Conservation (phyloP, 2,888 invertebrate genomes). For the Rhamnusium bicolor region DNA sequence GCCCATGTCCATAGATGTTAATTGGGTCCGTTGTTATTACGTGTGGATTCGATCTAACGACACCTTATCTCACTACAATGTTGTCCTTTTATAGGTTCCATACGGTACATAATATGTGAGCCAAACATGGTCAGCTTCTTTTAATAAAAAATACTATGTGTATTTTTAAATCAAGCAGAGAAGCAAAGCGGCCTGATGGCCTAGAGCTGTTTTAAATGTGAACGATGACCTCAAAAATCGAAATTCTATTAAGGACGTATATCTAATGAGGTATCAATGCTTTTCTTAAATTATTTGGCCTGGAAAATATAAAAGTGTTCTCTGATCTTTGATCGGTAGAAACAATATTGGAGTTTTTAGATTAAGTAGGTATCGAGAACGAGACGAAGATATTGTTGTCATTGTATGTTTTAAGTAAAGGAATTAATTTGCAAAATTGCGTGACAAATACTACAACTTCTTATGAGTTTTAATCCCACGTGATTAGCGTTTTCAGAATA, state of each 20-base stretch:
- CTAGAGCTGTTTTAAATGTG: background rate
- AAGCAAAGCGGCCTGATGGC: background rate
- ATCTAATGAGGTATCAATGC: background rate
- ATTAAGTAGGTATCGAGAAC: no score
- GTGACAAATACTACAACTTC: no score
- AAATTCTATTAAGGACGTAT: background rate
- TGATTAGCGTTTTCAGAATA: no score
- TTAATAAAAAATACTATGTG: background rate
- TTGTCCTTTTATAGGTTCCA: background rate
- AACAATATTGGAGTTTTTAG: no score
- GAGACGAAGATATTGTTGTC: no score
- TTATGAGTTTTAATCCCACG: no score
- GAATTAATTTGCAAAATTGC: no score
- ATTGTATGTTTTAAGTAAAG: no score
- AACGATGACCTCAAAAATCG: background rate
- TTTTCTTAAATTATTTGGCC: background rate
- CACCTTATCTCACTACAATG: constrained; percentile 6
- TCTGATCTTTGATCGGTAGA: no score
- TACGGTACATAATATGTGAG: constrained; percentile 1
- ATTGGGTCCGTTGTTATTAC: background rate
- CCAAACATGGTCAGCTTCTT: background rate
- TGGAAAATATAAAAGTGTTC: no score
- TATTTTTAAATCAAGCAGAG: background rate
- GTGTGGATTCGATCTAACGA: background rate
- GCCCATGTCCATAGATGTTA: background rate